phyloP scores from a whole-genome alignment of 2,113 vertebrate species.

The Nothocercus julius region DNA sequence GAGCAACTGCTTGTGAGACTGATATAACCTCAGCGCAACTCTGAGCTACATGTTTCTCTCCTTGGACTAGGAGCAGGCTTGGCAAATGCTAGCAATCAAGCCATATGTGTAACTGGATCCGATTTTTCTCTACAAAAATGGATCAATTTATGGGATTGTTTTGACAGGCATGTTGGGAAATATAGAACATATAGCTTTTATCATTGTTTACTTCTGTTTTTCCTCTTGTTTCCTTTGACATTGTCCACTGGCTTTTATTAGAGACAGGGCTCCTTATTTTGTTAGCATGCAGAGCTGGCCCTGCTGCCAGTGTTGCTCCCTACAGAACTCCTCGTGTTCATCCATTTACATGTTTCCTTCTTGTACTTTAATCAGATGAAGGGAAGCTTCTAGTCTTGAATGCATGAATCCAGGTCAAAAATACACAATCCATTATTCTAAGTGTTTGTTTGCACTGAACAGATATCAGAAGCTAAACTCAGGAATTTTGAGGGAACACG shows the following conservation, averaged over 20 bases:
- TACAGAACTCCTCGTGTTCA: neutral
- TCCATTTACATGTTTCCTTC: conserved; percentile 38
- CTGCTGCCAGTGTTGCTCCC: neutral
- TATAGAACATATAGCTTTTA: conserved; percentile 33
- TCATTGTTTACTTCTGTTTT: conserved; percentile 48
- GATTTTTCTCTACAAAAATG: conserved; percentile 24
- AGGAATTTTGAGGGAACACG: neutral
- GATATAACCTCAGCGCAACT: conserved; percentile 9
- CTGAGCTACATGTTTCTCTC: conserved; percentile 2
- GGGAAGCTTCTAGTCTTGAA: neutral
- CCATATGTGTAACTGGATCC: conserved; percentile 45
- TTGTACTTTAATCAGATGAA: conserved; percentile 19
- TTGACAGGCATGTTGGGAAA: conserved; percentile 60
- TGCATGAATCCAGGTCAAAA: conserved; percentile 31
- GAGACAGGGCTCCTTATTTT: conserved; percentile 21
- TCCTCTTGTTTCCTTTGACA: conserved; percentile 38
- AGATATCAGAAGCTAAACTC: neutral
- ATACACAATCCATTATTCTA: neutral
- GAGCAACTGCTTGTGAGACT: conserved; percentile 36
- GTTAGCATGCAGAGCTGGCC: conserved; percentile 12
- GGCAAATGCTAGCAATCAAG: neutral
- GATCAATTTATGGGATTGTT: conserved; percentile 41
- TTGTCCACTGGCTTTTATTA: conserved; percentile 25
- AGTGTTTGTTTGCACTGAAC: neutral
- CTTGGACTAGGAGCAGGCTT: conserved; percentile 36